Percentiles rank a stretch among this genome's conserved stretches.
These are phyloP conservation scores for Lipophrys pholis DNA, from an alignment of 2,113 vertebrate genomes.

Conservation along the genomic window DNA sequence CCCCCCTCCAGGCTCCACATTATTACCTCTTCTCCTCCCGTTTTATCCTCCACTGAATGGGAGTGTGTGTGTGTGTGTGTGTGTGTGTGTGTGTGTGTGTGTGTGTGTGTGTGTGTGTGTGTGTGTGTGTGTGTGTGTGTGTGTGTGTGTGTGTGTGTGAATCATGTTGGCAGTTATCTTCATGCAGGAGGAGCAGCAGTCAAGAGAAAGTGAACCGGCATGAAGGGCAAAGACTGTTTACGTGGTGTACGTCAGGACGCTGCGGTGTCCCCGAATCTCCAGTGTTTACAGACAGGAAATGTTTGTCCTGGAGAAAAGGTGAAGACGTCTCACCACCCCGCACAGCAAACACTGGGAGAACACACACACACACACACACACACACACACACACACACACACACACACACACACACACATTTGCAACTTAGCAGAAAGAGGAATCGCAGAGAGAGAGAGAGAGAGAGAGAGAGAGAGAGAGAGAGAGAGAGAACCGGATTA, in stretches of 20 bases:
- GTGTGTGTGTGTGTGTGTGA: slow-evolving; percentile 52
- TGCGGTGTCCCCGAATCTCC: slow-evolving; percentile 70
- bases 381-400: slow-evolving; percentile 27
- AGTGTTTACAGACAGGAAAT: slow-evolving; percentile 83
- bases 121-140: slow-evolving; percentile 36
- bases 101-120: too few relatives aligned
- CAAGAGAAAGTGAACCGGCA: slow-evolving; percentile 62
- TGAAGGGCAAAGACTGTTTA: slow-evolving; percentile 62
- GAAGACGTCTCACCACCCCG: slow-evolving; percentile 75
- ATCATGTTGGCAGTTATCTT: slow-evolving; percentile 51
- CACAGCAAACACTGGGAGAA: slow-evolving; percentile 62
- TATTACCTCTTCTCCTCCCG: too few relatives aligned
- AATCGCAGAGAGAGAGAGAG: too few relatives aligned
- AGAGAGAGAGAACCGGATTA: too few relatives aligned
- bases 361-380: slow-evolving; percentile 22
- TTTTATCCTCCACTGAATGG: too few relatives aligned
- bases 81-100: too few relatives aligned
- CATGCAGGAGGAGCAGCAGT: slow-evolving; percentile 40
- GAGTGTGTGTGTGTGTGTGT: slow-evolving; percentile 16
- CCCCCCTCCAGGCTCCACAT: too few relatives aligned
- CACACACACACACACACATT: slow-evolving; percentile 20
- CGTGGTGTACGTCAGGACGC: slow-evolving; percentile 67
- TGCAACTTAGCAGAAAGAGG: too few relatives aligned
- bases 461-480: too few relatives aligned
- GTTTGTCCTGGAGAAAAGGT: slow-evolving; percentile 82